Percentiles rank a stretch among this genome's conserved stretches.
phyloP scores from a whole-genome alignment of 2,888 invertebrate species.

The Polymixis lichenea region DNA sequence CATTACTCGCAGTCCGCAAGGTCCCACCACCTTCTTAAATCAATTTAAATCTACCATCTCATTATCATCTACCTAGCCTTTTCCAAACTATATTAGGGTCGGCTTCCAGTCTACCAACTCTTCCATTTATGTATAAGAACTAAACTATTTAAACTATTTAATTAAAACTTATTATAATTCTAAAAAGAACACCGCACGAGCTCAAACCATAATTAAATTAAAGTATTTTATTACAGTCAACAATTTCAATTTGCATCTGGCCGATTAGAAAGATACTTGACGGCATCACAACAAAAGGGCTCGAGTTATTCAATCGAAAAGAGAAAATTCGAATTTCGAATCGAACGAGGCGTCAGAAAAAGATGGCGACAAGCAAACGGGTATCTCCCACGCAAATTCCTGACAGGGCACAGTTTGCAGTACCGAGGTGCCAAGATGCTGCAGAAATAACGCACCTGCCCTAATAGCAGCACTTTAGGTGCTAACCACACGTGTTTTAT shows the following conservation, averaged over 20 bases:
- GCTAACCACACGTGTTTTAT: constrained; percentile 63
- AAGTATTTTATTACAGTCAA: constrained; percentile 26
- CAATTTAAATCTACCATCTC: background rate
- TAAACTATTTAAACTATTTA: background rate
- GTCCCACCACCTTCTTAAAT: background rate
- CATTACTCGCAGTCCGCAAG: too few relatives aligned
- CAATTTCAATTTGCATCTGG: constrained; percentile 49
- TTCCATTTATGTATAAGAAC: background rate
- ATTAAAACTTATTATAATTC: background rate
- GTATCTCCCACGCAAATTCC: constrained; percentile 87
- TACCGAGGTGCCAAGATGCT: constrained; percentile 58
- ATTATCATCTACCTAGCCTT: background rate
- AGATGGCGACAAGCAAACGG: constrained; percentile 75
- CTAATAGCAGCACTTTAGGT: constrained; percentile 52
- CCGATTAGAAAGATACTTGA: constrained; percentile 20
- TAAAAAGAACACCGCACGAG: constrained; percentile 17
- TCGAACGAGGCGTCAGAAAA: constrained; percentile 72
- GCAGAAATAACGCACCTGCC: constrained; percentile 63
- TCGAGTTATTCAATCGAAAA: constrained; percentile 50
- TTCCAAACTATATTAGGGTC: background rate
- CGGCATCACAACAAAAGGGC: constrained; percentile 54
- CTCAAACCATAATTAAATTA: constrained; percentile 44
- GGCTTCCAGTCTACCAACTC: background rate
- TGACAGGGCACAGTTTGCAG: constrained; percentile 71
- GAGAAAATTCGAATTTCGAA: constrained; percentile 61